Conservation (phyloP, 2,888 invertebrate genomes). For the Monoplex corrugatus region DNA sequence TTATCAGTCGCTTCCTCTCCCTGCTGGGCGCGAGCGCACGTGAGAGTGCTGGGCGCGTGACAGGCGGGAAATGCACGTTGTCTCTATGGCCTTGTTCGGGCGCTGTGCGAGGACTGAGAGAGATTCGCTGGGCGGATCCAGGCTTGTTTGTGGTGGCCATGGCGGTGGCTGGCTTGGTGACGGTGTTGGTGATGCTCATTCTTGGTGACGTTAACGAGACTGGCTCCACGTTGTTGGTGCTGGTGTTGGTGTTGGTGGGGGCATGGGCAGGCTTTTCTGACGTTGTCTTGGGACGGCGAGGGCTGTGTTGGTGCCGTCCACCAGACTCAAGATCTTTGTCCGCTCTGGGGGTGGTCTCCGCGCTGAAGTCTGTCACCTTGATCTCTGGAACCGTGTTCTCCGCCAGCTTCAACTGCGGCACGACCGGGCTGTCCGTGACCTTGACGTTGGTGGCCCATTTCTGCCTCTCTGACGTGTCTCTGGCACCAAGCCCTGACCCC, state of each 20-base stretch:
- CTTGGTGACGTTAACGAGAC: background rate
- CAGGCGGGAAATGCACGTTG: conserved; percentile 14
- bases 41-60: background rate
- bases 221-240: background rate
- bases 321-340: background rate
- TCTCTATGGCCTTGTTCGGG: background rate
- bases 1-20: background rate
- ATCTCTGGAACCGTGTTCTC: too few relatives aligned
- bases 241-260: background rate
- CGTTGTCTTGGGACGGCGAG: background rate
- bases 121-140: background rate
- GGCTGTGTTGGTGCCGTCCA: background rate
- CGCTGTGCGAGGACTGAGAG: background rate
- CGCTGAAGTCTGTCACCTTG: conserved; percentile 1
- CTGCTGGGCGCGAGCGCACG: background rate
- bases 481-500: background rate
- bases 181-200: background rate
- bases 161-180: background rate
- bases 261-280: background rate
- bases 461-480: too few relatives aligned
- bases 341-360: background rate
- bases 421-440: background rate
- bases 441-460: background rate
- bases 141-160: too few relatives aligned
- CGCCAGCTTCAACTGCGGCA: too few relatives aligned